Percentiles rank a stretch among this genome's conserved stretches.
Conservation (phyloP, 2,113 vertebrate genomes). For the human (Homo sapiens) region DNA sequence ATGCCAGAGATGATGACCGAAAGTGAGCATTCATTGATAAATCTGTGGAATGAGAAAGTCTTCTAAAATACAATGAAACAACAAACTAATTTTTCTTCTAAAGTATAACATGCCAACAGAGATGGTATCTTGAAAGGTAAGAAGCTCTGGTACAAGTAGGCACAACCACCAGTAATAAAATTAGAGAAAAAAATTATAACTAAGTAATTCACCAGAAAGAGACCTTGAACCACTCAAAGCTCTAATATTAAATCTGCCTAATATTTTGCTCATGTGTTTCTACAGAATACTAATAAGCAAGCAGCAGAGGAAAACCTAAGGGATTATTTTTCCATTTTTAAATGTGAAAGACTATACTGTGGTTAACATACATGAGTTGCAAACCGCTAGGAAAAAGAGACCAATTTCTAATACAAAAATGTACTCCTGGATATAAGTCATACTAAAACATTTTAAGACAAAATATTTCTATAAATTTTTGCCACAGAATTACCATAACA, state of each 20-base stretch:
- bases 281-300: constrained; percentile 27
- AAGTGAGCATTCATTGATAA: not conserved
- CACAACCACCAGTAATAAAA: constrained; percentile 16
- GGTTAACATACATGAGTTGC: constrained; percentile 64
- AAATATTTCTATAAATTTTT: constrained; percentile 62
- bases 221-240: constrained; percentile 24
- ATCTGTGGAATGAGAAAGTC: not conserved
- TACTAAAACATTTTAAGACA: constrained; percentile 58
- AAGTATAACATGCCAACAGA: not conserved
- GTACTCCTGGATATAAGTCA: constrained; percentile 46
- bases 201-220: constrained; percentile 42
- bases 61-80: not conserved
- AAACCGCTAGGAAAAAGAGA: constrained; percentile 35
- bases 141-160: not conserved
- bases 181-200: not conserved
- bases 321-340: constrained; percentile 46
- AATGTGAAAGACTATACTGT: constrained; percentile 48
- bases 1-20: not conserved
- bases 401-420: constrained; percentile 55
- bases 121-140: not conserved
- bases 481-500: constrained; percentile 43
- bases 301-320: constrained; percentile 17
- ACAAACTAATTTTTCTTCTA: not conserved
- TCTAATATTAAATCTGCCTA: constrained; percentile 33
- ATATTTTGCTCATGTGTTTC: constrained; percentile 37